Evolutionary conservation across 2,797 vertebrate species (phyloP), one percentile per base, ranked within the genome.

Genomic region (Psittacula echo): DNA sequence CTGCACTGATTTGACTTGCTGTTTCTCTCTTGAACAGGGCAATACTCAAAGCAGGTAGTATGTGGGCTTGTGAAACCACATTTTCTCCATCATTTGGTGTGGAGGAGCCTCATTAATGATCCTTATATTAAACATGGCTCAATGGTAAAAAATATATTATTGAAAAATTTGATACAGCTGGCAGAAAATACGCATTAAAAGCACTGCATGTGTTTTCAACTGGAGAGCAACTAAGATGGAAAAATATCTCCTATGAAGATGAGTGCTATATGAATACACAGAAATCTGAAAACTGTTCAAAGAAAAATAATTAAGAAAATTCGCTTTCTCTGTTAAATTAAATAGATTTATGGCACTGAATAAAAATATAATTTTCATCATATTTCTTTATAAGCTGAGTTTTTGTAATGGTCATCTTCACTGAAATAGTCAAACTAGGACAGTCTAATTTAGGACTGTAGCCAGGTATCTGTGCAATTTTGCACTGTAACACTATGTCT

Each of bases 81-180:
- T 81, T 70, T 88, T 50, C 30, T 64, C 26, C 23, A 27, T 3
- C 8, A 5, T 62, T 62, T 58, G 4, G 9, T 61, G 26, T 34
- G 6, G 22, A 54, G 29, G 5, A 75, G 2, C 2, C 0, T 1
- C 18, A 8, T 24, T 82, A 23, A 26, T 1, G 1, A 29, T 39
- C 17, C 7, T 42, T 37, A 9, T 27, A 14, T 15, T 41, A 39
- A 39, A 67, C 13, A 34, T 32, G 16, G 9, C 8, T 41, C 21
- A 58, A 27, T 17, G 8, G 30, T 44, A 56, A 85, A 72, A 79
- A 76, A 37, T 3, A n/a, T 26, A 64, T 16, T 3, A 41, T 19
- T 30, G 23, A 81, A 75, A 26, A 68, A 50, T 27, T 72, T 29
- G 47, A 9, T 50, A 14, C 24, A 56, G 6, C 8, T 54, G 32